These are phyloP conservation scores for Leptocoma aspasia DNA, from an alignment of 2,113 vertebrate species.

Conservation along the genomic window DNA sequence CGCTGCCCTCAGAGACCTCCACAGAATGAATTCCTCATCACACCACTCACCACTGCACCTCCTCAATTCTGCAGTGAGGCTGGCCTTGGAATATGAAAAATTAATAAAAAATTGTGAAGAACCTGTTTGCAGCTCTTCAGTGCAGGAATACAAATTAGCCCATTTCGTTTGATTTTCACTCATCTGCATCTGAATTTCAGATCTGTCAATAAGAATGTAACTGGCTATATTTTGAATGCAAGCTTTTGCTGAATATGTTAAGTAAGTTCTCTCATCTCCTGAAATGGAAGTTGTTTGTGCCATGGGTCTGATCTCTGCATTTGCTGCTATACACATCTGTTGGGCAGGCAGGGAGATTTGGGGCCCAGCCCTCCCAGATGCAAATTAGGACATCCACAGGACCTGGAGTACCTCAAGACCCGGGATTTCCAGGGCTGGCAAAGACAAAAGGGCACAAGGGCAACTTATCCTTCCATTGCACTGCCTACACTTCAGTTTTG, in stretches of 20 bases:
- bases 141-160: background rate
- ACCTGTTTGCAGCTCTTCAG: background rate
- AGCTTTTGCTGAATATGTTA: background rate
- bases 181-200: background rate
- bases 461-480: background rate
- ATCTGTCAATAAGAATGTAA: background rate
- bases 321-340: background rate
- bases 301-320: background rate
- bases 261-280: background rate
- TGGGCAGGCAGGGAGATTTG: background rate
- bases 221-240: background rate
- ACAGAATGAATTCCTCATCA: background rate
- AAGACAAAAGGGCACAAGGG: background rate
- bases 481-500: background rate
- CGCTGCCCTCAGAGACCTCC: background rate
- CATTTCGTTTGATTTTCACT: background rate
- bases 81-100: background rate
- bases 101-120: background rate
- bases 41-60: background rate
- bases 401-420: background rate
- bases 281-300: background rate
- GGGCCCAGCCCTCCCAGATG: background rate
- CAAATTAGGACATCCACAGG: background rate
- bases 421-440: background rate
- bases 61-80: background rate